Percentiles rank a stretch among this genome's conserved stretches.
These are phyloP conservation scores for Oreamnos americanus DNA, from an alignment of 2,113 vertebrate genomes.

Conservation along the genomic window DNA sequence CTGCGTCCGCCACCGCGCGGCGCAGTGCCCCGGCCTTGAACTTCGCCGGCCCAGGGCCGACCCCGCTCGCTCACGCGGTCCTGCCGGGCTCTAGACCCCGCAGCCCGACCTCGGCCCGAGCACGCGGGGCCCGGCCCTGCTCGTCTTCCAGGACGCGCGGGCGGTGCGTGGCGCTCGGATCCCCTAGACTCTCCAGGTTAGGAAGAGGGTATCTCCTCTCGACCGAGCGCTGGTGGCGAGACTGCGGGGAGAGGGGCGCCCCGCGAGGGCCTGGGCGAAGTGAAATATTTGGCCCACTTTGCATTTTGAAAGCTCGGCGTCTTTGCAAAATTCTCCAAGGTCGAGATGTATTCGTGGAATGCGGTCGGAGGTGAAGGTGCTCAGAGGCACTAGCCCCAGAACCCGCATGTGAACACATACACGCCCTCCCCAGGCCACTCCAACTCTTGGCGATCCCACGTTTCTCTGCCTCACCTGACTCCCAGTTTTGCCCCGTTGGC, in stretches of 20 bases:
- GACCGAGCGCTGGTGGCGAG: background rate
- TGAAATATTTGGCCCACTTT: background rate
- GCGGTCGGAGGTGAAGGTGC: background rate
- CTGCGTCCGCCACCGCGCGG: background rate
- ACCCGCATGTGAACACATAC: fast-evolving
- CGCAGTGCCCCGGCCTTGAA: background rate
- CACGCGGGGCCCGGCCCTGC: background rate
- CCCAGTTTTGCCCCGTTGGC: background rate
- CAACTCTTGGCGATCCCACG: background rate
- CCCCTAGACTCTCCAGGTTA: background rate
- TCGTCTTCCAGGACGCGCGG: background rate
- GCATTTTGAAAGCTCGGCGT: background rate
- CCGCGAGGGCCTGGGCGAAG: fast-evolving
- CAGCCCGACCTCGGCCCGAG: fast-evolving
- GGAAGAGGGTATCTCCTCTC: background rate
- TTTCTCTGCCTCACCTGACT: background rate
- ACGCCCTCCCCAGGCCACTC: background rate
- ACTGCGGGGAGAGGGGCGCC: background rate
- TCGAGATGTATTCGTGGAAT: background rate
- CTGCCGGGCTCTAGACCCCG: background rate
- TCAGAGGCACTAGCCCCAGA: background rate
- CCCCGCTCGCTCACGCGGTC: too few relatives aligned
- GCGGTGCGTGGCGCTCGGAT: fast-evolving
- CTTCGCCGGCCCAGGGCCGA: background rate
- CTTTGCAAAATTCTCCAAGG: background rate